These are phyloP conservation scores for Ceratothoa steindachneri DNA, from an alignment of 2,888 invertebrate genomes.

Conservation along the genomic window DNA sequence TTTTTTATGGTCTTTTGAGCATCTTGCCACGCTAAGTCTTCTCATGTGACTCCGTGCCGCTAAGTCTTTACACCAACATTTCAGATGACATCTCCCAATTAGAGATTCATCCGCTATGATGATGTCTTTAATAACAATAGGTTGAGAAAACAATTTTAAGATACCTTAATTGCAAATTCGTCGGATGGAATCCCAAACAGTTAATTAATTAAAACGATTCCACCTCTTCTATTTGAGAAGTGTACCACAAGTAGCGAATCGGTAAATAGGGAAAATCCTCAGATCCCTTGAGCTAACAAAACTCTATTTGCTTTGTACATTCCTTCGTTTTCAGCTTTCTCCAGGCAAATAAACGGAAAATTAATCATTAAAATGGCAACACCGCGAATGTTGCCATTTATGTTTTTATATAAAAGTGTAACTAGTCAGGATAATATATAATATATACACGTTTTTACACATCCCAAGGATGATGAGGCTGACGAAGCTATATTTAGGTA, in stretches of 20 bases:
- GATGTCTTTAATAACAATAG: no score
- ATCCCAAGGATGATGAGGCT: no score
- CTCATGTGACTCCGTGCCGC: no score
- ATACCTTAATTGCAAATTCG: no score
- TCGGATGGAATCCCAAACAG: no score
- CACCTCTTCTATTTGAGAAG: neutral
- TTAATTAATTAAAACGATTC: conserved; percentile 13
- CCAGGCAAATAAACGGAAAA: conserved; percentile 4
- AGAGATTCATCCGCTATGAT: no score
- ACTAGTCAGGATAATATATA: neutral
- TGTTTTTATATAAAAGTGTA: neutral
- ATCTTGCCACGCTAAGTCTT: no score
- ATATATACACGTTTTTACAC: conserved; percentile 1
- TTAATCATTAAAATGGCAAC: conserved; percentile 5
- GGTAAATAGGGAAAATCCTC: conserved; percentile 5
- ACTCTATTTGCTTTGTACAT: conserved; percentile 9
- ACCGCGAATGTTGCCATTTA: conserved; percentile 6
- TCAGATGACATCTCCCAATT: no score
- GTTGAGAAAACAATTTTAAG: no score
- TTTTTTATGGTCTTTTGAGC: no score
- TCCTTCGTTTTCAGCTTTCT: conserved; percentile 10
- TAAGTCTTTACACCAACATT: no score
- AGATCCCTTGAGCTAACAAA: conserved; percentile 10
- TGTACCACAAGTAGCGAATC: conserved; percentile 8
- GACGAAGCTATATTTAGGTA: conserved; percentile 1